Evolutionary conservation across 1,140 invertebrate genomes (phyloP), one percentile per base, ranked within the genome.

Genomic region (Zaprionus vittiger): DNA sequence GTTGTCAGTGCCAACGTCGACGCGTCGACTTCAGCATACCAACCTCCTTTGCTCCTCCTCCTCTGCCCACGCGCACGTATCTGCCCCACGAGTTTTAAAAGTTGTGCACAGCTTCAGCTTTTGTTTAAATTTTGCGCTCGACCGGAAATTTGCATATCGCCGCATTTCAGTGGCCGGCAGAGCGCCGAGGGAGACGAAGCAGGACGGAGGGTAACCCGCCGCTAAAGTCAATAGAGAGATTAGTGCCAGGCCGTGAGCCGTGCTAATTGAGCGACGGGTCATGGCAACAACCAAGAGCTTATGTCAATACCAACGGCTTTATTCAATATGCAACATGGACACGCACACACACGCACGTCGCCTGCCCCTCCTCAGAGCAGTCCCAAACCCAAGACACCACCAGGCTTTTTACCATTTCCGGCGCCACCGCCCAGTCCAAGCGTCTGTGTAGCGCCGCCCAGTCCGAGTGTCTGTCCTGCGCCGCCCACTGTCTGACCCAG

Each of bases 141-240:
- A 76, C 79, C 81, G 86, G 81, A 90, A 90, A 90, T 90, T 90
- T 90, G 86, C 85, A 90, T 90, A 90, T 90, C 85, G 79, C 65
- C 79, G 73, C 79, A 64, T 77, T 82, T 80, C 85, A 90, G 85
- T 49, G 64, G 47, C 83, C 83, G 79, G 83, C 60, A 52, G 20
- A 0, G 47, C 2, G 9, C 2, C 9, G 2, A n/a, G 47, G 44
- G 44, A 2, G 44, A 20, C 17, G 2, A 0, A 17, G 6, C 47
- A 17, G 1, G 20, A 20, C 9, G 2, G 6, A 12, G 9, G 20
- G 6, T 11, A 1, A 11, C 17, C n/a, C 44, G 11, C 20, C 11
- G 55, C 22, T 63, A 81, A 85, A 85, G 85, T 91, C 85, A 90
- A 90, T 90, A 91, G 85, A 77, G 73, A 86, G 84, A 89, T 89